Conservation (phyloP, 2,888 invertebrate species). For the Mantis religiosa region DNA sequence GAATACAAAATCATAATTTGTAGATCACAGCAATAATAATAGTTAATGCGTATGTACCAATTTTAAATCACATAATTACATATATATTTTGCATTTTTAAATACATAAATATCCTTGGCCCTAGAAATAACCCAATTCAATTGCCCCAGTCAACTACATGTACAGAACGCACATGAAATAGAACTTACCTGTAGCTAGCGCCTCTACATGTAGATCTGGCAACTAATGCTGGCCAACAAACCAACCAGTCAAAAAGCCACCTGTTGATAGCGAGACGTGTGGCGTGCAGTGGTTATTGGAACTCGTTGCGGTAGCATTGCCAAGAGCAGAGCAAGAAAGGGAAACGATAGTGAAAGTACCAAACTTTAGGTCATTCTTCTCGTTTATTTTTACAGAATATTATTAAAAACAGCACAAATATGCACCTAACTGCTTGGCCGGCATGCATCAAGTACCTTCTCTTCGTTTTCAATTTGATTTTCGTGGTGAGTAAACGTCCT, state of each 20-base stretch:
- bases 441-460: slow-evolving; percentile 66
- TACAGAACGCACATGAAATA: not conserved
- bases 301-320: too few relatives aligned
- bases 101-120: too few relatives aligned
- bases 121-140: too few relatives aligned
- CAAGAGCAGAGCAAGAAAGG: too few relatives aligned
- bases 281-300: not conserved
- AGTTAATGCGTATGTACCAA: too few relatives aligned
- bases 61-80: too few relatives aligned
- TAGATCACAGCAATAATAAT: too few relatives aligned
- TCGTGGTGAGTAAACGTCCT: slow-evolving; percentile 63
- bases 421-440: slow-evolving; percentile 42
- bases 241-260: not conserved
- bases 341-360: not conserved
- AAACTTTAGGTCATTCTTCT: not conserved
- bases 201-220: not conserved
- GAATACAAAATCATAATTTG: too few relatives aligned
- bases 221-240: not conserved
- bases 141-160: too few relatives aligned
- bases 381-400: not conserved
- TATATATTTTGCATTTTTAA: too few relatives aligned
- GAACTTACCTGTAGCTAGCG: not conserved
- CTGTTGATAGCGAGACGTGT: not conserved
- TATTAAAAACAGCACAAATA: not conserved
- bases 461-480: slow-evolving; percentile 66